Percentiles rank a stretch among this genome's conserved stretches.
These are phyloP conservation scores for Merluccius polli DNA, from an alignment of 2,797 vertebrate genomes.

Conservation along the genomic window DNA sequence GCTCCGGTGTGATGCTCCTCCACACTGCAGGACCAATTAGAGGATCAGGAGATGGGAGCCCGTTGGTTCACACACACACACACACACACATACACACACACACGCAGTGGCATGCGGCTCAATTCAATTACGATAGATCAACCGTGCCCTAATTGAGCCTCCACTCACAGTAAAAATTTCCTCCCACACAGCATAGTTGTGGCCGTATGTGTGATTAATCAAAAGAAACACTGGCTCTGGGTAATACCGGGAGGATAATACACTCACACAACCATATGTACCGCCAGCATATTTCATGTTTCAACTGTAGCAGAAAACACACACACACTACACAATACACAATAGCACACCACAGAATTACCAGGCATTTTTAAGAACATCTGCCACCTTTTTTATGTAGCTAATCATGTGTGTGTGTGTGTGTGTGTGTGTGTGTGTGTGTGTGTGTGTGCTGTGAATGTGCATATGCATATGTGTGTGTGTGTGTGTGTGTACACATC, in stretches of 20 bases:
- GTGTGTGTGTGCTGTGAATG: too few relatives aligned
- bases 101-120: constrained; percentile 40
- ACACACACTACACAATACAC: neutral
- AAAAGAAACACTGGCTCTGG: constrained; percentile 40
- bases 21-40: constrained; percentile 57
- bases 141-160: constrained; percentile 50
- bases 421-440: too few relatives aligned
- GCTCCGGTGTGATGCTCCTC: constrained; percentile 36
- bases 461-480: too few relatives aligned
- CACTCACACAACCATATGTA: constrained; percentile 30
- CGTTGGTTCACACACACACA: constrained; percentile 12
- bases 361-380: neutral
- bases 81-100: constrained; percentile 3
- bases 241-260: constrained; percentile 26
- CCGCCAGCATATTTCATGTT: constrained; percentile 13
- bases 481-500: too few relatives aligned
- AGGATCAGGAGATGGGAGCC: constrained; percentile 49
- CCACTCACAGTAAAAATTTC: constrained; percentile 23
- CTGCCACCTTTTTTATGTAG: neutral
- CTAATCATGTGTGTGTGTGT: neutral
- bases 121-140: constrained; percentile 60
- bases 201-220: constrained; percentile 46
- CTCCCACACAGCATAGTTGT: constrained; percentile 24
- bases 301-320: neutral
- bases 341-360: neutral